Evolutionary conservation across 2,888 invertebrate genomes (phyloP), one percentile per base, ranked within the genome.

Genomic region (Mythimna albipuncta): DNA sequence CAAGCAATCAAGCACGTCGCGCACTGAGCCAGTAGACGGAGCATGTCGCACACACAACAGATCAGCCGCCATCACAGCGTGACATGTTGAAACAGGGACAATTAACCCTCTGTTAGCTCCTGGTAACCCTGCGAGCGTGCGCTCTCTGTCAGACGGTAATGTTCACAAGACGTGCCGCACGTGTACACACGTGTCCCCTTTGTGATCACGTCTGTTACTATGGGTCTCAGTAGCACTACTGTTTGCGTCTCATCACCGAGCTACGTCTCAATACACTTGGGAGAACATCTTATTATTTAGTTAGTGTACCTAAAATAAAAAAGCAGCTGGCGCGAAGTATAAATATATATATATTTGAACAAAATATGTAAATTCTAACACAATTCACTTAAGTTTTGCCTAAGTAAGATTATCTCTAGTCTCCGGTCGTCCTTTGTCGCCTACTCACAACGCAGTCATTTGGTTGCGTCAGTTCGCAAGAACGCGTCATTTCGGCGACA

Each of bases 311-410:
- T 47, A 16, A 16, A 16, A 47, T 13, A 47, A 16, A 47, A 47
- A 9, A 16, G 47, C 13, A 19, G 9, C 50, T 52, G 6, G 7
- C 50, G 50, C 7, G 50, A 52, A 52, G 19, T n/a, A n/a, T n/a
- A 57, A 38, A n/a, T n/a, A n/a, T 5, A 13, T 58, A 13, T 0
- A 44, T 44, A 41, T 54, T 38, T 13, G 1, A 16, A 61, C 16
- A n/a, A 65, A 65, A 52, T 52, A 38, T 65, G 6, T 41, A 38
- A 38, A 26, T 19, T 21, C 52, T 68, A 65, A 41, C 13, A 41
- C 21, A 21, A 44, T 32, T 35, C 26, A 10, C 41, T 32, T 70
- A 41, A 41, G 19, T 19, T 59, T 19, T 41, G 10, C 6, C 6
- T 19, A 21, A 59, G 52, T 32, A 32, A 19, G 44, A 61, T 41